These are phyloP conservation scores for Drosophila grimshawi DNA, from an alignment of 1,140 invertebrate genomes.

Conservation along the genomic window DNA sequence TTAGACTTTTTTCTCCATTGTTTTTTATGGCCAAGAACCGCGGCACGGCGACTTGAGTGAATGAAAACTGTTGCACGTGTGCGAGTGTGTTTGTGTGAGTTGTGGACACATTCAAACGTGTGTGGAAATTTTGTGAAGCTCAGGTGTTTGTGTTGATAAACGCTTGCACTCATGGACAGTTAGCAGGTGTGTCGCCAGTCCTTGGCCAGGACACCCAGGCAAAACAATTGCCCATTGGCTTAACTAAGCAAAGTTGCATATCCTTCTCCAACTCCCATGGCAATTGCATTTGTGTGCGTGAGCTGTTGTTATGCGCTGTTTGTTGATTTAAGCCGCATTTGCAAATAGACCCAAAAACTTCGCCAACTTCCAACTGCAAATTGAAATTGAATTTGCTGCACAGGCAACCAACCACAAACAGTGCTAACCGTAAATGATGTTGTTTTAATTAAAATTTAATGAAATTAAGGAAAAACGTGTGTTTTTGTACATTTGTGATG, in stretches of 20 bases:
- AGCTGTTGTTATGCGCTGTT: slow-evolving; percentile 26
- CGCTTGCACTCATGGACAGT: slow-evolving; percentile 1
- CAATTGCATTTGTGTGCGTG: slow-evolving; percentile 48
- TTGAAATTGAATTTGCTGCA: slow-evolving; percentile 5
- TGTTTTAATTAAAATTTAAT: slow-evolving; percentile 76
- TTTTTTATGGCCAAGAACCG: slow-evolving; percentile 48
- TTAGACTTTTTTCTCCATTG: slow-evolving; percentile 3
- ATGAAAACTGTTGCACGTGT: slow-evolving; percentile 37
- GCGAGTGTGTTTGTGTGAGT: background rate
- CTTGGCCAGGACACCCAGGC: background rate
- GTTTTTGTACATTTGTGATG: slow-evolving; percentile 63
- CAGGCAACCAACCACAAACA: slow-evolving; percentile 10
- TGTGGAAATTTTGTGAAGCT: background rate
- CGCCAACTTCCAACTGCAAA: slow-evolving; percentile 4
- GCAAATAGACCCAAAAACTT: slow-evolving; percentile 43
- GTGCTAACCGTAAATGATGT: slow-evolving; percentile 34
- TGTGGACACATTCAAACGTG: background rate
- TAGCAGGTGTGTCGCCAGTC: background rate
- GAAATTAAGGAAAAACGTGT: slow-evolving; percentile 65
- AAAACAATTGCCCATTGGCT: slow-evolving; percentile 29
- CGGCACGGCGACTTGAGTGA: slow-evolving; percentile 50
- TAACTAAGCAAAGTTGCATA: slow-evolving; percentile 40
- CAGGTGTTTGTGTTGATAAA: slow-evolving; percentile 37
- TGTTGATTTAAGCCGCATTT: slow-evolving; percentile 63
- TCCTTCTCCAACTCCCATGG: slow-evolving; percentile 19